phyloP scores from a whole-genome alignment of 2,888 invertebrate genomes.

The Dicyrtoma fusca region DNA sequence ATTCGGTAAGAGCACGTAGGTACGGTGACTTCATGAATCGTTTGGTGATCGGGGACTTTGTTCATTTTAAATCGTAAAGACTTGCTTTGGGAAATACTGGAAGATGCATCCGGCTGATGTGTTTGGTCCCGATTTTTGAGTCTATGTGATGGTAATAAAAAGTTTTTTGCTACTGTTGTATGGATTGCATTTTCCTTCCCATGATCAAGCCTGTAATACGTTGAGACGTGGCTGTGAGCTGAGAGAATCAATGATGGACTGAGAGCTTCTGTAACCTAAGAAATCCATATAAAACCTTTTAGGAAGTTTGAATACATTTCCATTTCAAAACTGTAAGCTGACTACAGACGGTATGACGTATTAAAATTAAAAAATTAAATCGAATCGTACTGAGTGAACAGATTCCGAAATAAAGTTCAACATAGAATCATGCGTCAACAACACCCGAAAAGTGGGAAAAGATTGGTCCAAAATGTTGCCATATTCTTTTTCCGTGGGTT shows the following conservation, averaged over 20 bases:
- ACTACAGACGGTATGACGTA: too few species aligned
- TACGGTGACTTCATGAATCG: conserved; percentile 77
- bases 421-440: too few species aligned
- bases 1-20: conserved; percentile 97
- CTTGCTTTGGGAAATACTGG: background rate
- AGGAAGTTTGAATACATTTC: too few species aligned
- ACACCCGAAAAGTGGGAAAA: too few species aligned
- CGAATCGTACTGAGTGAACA: too few species aligned
- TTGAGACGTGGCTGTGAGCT: conserved; percentile 32
- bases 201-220: conserved; percentile 19
- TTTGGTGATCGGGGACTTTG: conserved; percentile 55
- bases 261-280: conserved; percentile 13
- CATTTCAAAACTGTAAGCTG: too few species aligned
- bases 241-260: conserved; percentile 25
- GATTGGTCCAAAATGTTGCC: too few species aligned
- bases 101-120: background rate
- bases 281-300: background rate
- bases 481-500: too few species aligned
- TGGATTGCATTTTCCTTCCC: conserved; percentile 20
- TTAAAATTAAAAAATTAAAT: too few species aligned
- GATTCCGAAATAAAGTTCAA: too few species aligned
- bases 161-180: conserved; percentile 10
- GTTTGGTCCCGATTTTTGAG: conserved; percentile 1
- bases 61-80: conserved; percentile 23
- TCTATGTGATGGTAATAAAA: conserved; percentile 5